Evolutionary conservation across 2,797 vertebrate genomes (phyloP), one percentile per base, ranked within the genome.

Genomic region (Enoplosus armatus): DNA sequence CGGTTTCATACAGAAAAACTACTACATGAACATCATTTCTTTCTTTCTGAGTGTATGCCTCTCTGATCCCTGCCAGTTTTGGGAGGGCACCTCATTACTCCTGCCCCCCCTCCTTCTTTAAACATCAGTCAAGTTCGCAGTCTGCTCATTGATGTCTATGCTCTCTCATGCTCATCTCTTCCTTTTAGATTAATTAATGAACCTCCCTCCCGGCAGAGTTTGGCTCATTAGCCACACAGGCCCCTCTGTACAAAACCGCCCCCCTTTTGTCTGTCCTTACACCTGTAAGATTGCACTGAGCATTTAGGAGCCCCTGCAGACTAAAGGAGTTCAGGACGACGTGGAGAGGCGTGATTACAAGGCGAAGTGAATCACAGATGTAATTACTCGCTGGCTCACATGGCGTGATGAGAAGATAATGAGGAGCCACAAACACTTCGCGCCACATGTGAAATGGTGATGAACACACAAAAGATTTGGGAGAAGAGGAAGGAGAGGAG

Each of bases 151-250:
- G 4, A 24, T 8, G 5, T 29, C 41, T 47, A 3, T 60, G 41
- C 37, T 29, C 24, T 27, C 62, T 61, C 56, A 24, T n/a, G 31
- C 56, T 58, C 74, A 18, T 61, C 48, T 62, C 48, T 16, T 24
- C 67, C 41, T 27, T 62, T 29, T 8, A 41, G 43, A 64, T 84
- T 73, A 75, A 80, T 80, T 82, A 82, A 70, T n/a, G 58, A 80
- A 37, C 48, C 69, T 56, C 48, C 59, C 72, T 68, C 71, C 74
- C 33, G 1, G 55, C 64, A 71, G 63, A 67, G 45, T 73, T 71
- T n/a, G 58, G 27, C 80, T 89, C 70, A 69, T 77, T 75, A 83
- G 60, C 59, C 63, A 54, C 60, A 24, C 47, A 66, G 54, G 8
- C 39, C 43, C 18, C 43, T 63, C 48, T 58, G 41, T 54, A 6